Evolutionary conservation across 1,140 invertebrate genomes (phyloP), one percentile per base, ranked within the genome.

Genomic region (Leptopilina boulardi): DNA sequence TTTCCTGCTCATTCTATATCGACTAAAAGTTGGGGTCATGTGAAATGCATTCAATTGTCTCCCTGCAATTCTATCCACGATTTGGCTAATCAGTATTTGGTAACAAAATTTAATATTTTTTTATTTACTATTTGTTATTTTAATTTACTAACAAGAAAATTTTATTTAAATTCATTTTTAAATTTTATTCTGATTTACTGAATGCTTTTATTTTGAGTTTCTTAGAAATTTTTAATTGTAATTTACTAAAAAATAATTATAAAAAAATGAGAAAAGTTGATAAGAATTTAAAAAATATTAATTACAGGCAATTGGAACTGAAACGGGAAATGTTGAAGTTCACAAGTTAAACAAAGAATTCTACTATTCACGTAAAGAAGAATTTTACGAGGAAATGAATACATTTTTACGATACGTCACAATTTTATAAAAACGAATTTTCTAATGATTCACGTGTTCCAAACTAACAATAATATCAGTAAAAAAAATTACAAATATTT

Each of bases 261-360:
- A 10, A n/a, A 47, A 3, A 13, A 47, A 47, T 47, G 13, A 18
- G 6, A 51, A 18, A 18, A 51, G 0, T 10, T 10, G 42, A 15
- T 5, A n/a, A 51, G 1, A 51, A 51, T 5, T 18, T 2, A 41
- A 30, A 2, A 18, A 70, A 34, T 41, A 76, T 77, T 66, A 44
- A 77, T 88, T 87, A 77, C 75, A 91, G 91, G 87, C 89, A n/a
- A 76, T 92, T 72, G 90, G 88, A 21, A 89, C 85, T 13, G 87
- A 89, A 26, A 85, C 80, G 9, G 91, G 91, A 8, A 83, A 83
- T 10, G 82, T 92, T 18, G 90, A 91, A 77, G 82, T 92, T 30
- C 88, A 92, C 73, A 91, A 89, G 82, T 79, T 93, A 21, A 92
- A 91, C 79, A 87, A 89, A 73, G 89, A 92, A 77, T 91, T 89